Evolutionary conservation across 2,888 invertebrate genomes (phyloP).

Genomic region (Caenorhabditis sp.): DNA sequence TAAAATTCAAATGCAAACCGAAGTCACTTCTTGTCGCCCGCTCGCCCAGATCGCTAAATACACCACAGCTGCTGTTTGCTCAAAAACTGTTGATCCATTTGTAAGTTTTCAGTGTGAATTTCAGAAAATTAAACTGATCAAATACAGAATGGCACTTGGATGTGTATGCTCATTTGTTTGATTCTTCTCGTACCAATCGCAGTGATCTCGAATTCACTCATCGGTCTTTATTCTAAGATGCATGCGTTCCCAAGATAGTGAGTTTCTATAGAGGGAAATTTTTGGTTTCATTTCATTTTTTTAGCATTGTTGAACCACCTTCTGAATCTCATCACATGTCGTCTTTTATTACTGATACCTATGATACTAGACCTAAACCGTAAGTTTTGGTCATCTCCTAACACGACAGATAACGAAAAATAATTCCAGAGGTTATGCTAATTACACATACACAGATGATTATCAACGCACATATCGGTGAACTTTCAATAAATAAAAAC

Average conservation of each 20-base stretch:
- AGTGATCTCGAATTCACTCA: constrained; percentile 71
- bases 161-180: constrained; percentile 72
- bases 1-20: constrained; percentile 51
- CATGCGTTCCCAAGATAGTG: constrained; percentile 69
- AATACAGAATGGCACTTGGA: constrained; percentile 73
- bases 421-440: constrained; percentile 47
- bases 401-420: background rate
- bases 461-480: constrained; percentile 54
- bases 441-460: constrained; percentile 56
- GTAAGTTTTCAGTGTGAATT: constrained; percentile 53
- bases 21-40: constrained; percentile 66
- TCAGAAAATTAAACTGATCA: background rate
- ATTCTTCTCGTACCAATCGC: constrained; percentile 72
- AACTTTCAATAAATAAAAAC: constrained; percentile 3
- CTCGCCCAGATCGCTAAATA: constrained; percentile 52
- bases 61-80: constrained; percentile 61
- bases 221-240: constrained; percentile 72
- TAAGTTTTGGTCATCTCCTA: constrained; percentile 20
- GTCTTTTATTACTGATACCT: constrained; percentile 65
- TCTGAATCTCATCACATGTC: constrained; percentile 57
- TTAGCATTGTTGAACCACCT: constrained; percentile 60
- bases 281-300: constrained; percentile 10
- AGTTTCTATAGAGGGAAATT: constrained; percentile 20
- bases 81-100: constrained; percentile 62
- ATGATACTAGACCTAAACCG: constrained; percentile 61